Conservation (phyloP, 64 coral and sea anemone genomes). For the Montipora efflorescens region DNA sequence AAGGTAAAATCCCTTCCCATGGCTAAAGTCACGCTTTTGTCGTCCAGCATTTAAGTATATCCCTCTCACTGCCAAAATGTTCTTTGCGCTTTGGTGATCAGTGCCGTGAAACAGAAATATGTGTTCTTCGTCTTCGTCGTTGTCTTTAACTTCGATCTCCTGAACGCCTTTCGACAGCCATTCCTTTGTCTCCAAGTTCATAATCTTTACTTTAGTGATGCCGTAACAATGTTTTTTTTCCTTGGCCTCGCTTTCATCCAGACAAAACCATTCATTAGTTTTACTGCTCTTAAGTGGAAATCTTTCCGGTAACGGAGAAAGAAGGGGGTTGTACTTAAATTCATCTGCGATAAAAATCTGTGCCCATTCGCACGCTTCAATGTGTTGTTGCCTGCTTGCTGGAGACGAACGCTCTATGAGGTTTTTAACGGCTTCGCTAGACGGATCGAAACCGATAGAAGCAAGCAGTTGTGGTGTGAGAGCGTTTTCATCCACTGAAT, state of each 20-base stretch:
- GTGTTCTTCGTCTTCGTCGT: neutral
- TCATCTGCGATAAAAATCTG: constrained; percentile 34
- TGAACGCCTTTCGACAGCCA: no score
- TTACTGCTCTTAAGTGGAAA: constrained; percentile 3
- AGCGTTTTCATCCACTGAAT: neutral
- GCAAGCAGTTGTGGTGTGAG: constrained; percentile 15
- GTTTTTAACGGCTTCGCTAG: neutral
- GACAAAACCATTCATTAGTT: constrained; percentile 9
- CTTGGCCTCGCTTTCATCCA: neutral
- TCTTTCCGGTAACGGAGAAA: neutral
- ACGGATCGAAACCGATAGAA: constrained; percentile 16
- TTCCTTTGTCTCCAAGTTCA: constrained; percentile 32
- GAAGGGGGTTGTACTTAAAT: constrained; percentile 32
- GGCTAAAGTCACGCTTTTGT: constrained; percentile 75
- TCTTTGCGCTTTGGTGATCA: constrained; percentile 61
- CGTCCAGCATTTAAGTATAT: constrained; percentile 50
- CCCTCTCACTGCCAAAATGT: constrained; percentile 54
- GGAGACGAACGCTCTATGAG: neutral
- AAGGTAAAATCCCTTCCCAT: constrained; percentile 78
- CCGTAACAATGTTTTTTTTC: neutral
- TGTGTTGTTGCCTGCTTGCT: neutral
- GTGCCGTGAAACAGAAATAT: constrained; percentile 81
- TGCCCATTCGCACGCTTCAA: constrained; percentile 36
- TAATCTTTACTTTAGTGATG: neutral
- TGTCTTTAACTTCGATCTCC: no score